These are phyloP conservation scores for Phymastichus coffea DNA, from an alignment of 1,140 invertebrate genomes.

Conservation along the genomic window DNA sequence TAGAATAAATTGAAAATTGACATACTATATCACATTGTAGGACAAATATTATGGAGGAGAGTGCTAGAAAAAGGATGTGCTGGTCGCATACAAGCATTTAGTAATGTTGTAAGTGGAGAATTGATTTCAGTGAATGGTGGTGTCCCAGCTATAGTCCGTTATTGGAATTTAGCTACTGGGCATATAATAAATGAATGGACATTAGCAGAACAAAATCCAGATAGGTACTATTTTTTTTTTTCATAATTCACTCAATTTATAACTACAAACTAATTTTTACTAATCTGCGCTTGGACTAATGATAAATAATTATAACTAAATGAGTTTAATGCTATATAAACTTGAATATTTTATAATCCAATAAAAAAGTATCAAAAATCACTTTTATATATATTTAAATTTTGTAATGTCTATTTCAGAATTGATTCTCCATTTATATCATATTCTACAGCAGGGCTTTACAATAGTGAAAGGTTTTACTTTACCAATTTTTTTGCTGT, in stretches of 20 bases:
- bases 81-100: constrained; percentile 52
- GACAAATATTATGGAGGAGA: constrained; percentile 79
- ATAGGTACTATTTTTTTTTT: constrained; percentile 41
- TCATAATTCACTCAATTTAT: constrained; percentile 11
- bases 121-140: constrained; percentile 72
- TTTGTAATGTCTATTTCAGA: constrained; percentile 40
- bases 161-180: constrained; percentile 75
- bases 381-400: constrained; percentile 9
- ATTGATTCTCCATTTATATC: constrained; percentile 52
- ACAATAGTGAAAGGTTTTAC: constrained; percentile 49
- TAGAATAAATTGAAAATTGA: constrained; percentile 13
- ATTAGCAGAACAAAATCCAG: constrained; percentile 50
- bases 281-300: background rate
- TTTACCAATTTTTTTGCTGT: constrained; percentile 24
- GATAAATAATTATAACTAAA: constrained; percentile 1
- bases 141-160: constrained; percentile 71
- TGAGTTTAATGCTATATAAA: too few species aligned
- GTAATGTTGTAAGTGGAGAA: constrained; percentile 63
- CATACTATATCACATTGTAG: constrained; percentile 45
- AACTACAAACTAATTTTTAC: background rate
- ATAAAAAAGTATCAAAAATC: too few species aligned
- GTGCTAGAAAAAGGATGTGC: constrained; percentile 66
- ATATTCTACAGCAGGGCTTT: constrained; percentile 52
- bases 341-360: too few species aligned
- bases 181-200: constrained; percentile 59